Conservation (phyloP, 2,888 invertebrate species). For the Tetragonisca angustula region DNA sequence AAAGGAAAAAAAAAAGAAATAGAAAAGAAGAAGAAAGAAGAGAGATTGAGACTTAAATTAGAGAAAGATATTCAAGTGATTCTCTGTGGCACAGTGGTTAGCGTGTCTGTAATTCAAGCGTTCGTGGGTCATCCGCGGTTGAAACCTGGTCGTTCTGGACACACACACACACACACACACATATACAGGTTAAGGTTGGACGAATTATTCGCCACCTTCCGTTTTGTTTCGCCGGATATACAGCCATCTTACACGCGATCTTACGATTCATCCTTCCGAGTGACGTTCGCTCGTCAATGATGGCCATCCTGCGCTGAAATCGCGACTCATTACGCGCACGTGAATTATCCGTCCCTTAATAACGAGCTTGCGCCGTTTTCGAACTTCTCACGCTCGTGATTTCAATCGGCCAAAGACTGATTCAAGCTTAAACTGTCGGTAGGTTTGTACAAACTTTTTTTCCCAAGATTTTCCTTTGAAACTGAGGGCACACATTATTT, state of each 20-base stretch:
- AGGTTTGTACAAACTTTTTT: neutral
- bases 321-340: slow-evolving; percentile 67
- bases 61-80: slow-evolving; percentile 45
- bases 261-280: slow-evolving; percentile 73
- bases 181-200: slow-evolving; percentile 35
- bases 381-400: neutral
- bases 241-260: slow-evolving; percentile 73
- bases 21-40: neutral
- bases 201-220: slow-evolving; percentile 72
- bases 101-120: slow-evolving; percentile 31
- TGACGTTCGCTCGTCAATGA: slow-evolving; percentile 69
- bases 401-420: neutral
- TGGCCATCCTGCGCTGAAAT: slow-evolving; percentile 54
- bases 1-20: no score
- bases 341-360: slow-evolving; percentile 59
- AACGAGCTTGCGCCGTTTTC: neutral
- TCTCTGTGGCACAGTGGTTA: slow-evolving; percentile 20
- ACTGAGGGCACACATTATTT: no score
- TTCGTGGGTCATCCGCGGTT: slow-evolving; percentile 7
- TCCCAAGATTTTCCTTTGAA: no score
- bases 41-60: slow-evolving; percentile 59
- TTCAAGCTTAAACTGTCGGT: neutral
- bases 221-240: slow-evolving; percentile 71
- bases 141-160: slow-evolving; percentile 1
- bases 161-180: no score